Conservation (phyloP, 1,140 invertebrate species). For the Papilio polytes region DNA sequence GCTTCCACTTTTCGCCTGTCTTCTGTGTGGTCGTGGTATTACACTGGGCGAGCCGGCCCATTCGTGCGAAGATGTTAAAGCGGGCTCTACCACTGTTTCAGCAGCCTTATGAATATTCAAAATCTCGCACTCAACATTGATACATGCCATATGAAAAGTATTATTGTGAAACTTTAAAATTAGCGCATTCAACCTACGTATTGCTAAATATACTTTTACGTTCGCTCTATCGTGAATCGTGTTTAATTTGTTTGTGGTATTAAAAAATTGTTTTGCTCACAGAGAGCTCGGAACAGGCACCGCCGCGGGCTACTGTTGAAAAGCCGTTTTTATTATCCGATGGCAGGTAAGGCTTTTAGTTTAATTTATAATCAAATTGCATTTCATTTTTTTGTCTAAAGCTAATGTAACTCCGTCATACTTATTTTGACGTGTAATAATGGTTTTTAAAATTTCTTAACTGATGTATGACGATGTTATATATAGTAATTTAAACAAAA, state of each 20-base stretch:
- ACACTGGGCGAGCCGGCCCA: no score
- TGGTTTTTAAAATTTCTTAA: not conserved
- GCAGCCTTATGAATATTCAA: no score
- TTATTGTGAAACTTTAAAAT: conserved; percentile 10
- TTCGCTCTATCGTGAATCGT: conserved; percentile 39
- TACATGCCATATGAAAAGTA: not conserved
- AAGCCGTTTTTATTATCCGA: conserved; percentile 87
- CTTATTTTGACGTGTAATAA: not conserved
- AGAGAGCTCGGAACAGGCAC: conserved; percentile 65
- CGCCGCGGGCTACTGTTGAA: conserved; percentile 82
- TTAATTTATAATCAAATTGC: not conserved
- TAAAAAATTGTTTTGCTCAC: conserved; percentile 42
- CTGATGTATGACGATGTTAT: no score
- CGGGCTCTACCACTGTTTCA: no score
- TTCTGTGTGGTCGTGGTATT: no score
- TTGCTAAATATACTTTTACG: conserved; percentile 39
- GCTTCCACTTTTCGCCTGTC: no score
- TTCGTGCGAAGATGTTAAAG: no score
- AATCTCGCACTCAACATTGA: not conserved
- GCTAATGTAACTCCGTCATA: not conserved
- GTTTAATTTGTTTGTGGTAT: conserved; percentile 23
- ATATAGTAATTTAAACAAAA: no score
- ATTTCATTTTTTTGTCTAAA: not conserved
- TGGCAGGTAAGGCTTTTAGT: conserved; percentile 79
- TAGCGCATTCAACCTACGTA: not conserved